Percentiles rank a stretch among this genome's conserved stretches.
Evolutionary conservation across 2,797 vertebrate species (phyloP).

Genomic region (Picus viridis): DNA sequence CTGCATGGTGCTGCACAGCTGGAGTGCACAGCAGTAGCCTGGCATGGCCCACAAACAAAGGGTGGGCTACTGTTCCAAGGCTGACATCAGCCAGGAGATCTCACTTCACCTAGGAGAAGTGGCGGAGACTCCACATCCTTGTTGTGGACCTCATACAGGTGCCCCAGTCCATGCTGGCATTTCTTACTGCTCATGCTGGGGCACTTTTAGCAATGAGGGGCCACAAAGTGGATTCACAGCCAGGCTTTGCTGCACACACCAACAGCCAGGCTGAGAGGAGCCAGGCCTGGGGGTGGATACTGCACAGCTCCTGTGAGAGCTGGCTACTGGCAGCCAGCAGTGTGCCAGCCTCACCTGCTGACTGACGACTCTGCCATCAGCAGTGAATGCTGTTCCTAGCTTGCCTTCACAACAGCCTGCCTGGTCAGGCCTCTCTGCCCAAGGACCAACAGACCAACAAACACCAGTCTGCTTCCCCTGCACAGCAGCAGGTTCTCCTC

Average conservation of each 20-base stretch:
- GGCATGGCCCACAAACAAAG: not conserved
- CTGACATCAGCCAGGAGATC: not conserved
- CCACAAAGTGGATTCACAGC: too few relatives aligned
- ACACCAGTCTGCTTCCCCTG: not conserved
- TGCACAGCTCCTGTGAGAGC: not conserved
- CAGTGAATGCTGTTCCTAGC: fast-evolving
- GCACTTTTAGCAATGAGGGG: not conserved
- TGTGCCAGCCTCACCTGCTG: not conserved
- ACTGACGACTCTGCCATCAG: not conserved
- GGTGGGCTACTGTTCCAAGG: not conserved
- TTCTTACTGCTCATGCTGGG: not conserved
- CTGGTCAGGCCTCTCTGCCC: not conserved
- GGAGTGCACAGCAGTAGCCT: not conserved
- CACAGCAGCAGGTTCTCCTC: not conserved
- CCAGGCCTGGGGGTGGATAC: too few relatives aligned
- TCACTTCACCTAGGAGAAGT: not conserved
- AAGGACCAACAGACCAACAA: fast-evolving
- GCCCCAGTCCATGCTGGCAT: not conserved
- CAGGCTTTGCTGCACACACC: too few relatives aligned
- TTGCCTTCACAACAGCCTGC: not conserved
- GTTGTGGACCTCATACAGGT: too few relatives aligned
- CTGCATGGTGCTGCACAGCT: not conserved
- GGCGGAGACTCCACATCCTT: fast-evolving
- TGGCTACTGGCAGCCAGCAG: not conserved
- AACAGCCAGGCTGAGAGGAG: too few relatives aligned